Evolutionary conservation across 2,113 vertebrate species (phyloP), one percentile per base, ranked within the genome.

Genomic region (Aphyosemion australe): DNA sequence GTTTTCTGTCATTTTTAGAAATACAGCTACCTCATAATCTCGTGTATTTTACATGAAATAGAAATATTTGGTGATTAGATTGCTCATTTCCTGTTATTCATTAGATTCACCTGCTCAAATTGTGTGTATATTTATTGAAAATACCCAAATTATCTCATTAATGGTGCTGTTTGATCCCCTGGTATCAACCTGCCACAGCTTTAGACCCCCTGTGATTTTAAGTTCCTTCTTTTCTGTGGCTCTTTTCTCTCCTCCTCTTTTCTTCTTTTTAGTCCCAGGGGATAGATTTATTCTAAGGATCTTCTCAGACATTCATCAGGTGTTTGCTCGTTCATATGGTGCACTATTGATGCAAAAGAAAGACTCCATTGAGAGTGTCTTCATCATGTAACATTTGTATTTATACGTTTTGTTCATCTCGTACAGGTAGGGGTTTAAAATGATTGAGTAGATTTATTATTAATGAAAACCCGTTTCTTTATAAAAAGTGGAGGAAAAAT

Each of bases 401-500:
- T 63, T 82, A 53, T 43, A 76, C 69, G 37, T 76, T 78, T 51
- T 56, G 71, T 80, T 72, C 1, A 15, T 66, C 50, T 56, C 72
- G 19, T 39, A 52, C 55, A 62, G 7, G 31, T 54, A 42, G 7
- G 19, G 8, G 31, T n/a, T 37, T 66, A 21, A 84, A 76, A 26
- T 76, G 65, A 82, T 81, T 81, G 12, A 70, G 79, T 77, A 20
- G 39, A 48, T 80, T 52, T 77, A 71, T 80, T 83, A 78, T 70
- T 79, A 45, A 86, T 81, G 39, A 32, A 61, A 26, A 57, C 61
- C 12, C 65, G 12, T 66, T 79, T 7, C 6, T 6, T 37, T 37
- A 32, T 53, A 53, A 72, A 58, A 6, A 2, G 15, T 65, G 34
- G 34, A 26, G 26, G 26, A 5, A 26, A 26, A 26, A 26, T 26